These are phyloP conservation scores for Leucophenga montana DNA, from an alignment of 2,888 invertebrate genomes.

Conservation along the genomic window DNA sequence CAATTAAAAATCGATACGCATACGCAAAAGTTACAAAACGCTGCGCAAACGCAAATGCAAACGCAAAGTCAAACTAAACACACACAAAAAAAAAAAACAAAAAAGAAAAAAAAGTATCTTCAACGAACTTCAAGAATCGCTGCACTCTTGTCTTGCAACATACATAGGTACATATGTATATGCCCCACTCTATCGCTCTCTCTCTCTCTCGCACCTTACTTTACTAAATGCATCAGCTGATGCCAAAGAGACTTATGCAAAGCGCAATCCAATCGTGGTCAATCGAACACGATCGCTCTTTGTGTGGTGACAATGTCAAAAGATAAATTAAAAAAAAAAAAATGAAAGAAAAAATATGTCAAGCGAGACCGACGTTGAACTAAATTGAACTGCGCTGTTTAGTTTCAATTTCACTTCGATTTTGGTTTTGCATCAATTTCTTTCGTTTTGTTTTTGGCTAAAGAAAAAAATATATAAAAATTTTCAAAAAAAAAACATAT, in stretches of 20 bases:
- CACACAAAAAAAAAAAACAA: no score
- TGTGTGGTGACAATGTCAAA: constrained; percentile 64
- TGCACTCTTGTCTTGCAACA: no score
- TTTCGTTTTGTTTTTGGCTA: constrained; percentile 26
- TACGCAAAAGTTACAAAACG: constrained; percentile 45
- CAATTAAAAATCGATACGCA: constrained; percentile 51
- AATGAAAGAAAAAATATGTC: constrained; percentile 47
- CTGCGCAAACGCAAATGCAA: neutral
- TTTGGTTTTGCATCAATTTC: constrained; percentile 29
- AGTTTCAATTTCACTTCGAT: constrained; percentile 14
- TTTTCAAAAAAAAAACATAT: no score
- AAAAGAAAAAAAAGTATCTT: neutral
- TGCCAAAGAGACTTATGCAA: constrained; percentile 25
- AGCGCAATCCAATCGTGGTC: constrained; percentile 2
- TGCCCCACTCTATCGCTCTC: neutral
- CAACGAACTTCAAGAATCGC: neutral
- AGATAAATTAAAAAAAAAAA: constrained; percentile 29
- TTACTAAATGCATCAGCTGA: no score
- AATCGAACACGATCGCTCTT: constrained; percentile 42
- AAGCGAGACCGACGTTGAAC: constrained; percentile 33
- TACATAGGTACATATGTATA: neutral
- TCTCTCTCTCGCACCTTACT: neutral
- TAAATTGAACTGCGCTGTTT: constrained; percentile 24
- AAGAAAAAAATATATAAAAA: constrained; percentile 11
- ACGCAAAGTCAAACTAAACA: neutral